Base-by-base conservation (phyloP, 2,113 vertebrate genomes). In the Seriola aureovittata region DNA sequence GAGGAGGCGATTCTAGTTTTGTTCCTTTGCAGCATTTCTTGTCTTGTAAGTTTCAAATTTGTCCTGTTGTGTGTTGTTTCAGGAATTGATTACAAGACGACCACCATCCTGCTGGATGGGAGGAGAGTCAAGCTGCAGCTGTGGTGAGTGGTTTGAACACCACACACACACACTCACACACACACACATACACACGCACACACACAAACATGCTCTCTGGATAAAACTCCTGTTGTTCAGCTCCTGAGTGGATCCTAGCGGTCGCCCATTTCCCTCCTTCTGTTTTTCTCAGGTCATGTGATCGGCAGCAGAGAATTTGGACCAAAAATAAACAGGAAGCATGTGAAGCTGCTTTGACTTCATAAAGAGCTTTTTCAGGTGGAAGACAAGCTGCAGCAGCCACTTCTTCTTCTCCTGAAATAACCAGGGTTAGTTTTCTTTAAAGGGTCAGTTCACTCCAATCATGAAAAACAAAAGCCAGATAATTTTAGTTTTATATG, bases 51-150 rank as follows among this genome's bases (percentile, higher is more conserved):
- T 29, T 29, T 29, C 34, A 0, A 36, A 54, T 19, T 40, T 64
- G 10, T 42, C 17, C 60, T 19, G 11, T 36, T 14, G 32, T 58
- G 48, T 29, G 29, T 29, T 29, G 29, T 34, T 82, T 4, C 94
- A 97, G 97, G 97, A 73, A 96, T 97, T 7, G 97, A 97, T 88
- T 97, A 94, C 81, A 97, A 96, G 93, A 97, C 96, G 0, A 97
- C 97, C 76, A 96, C 93, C 5, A 97, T 97, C 85, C 94, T 97
- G 29, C 93, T 97, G 60, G 96, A 97, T 40, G 96, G 96, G 34
- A 94, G 97, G 14, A 91, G 96, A 65, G 95, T 97, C 85, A 97
- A 97, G 85, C 92, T 97, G 23, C 96, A 97, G 90, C 96, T 97
- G 82, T 97, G 96, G 97, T 97, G 90, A 93, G 64, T 34, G 2